A percentile compares a stretch with the other conserved stretches of the same genome.
phyloP scores from a whole-genome alignment of 2,113 vertebrate species.

The Motacilla alba region DNA sequence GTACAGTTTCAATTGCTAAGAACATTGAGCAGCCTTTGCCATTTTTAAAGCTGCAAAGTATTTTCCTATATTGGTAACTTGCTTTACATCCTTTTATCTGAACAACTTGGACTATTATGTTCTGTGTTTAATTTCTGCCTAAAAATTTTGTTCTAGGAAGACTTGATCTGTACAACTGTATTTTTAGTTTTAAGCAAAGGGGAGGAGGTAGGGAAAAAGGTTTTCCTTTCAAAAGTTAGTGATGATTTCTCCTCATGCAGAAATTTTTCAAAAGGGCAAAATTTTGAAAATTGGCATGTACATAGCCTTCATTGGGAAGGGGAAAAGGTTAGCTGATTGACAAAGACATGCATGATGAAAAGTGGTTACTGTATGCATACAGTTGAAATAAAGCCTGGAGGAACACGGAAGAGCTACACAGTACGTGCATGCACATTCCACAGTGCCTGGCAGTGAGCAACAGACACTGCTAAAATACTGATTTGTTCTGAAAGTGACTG shows the following conservation, averaged over 20 bases:
- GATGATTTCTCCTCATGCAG: conserved; percentile 39
- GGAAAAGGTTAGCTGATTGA: conserved; percentile 33
- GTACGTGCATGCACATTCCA: conserved; percentile 11
- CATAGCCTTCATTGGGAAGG: neutral
- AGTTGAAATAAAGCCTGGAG: conserved; percentile 46
- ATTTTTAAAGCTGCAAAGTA: conserved; percentile 10
- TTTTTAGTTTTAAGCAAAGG: neutral
- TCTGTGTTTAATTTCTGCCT: neutral
- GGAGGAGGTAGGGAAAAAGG: neutral
- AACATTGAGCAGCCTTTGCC: conserved; percentile 8
- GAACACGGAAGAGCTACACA: conserved; percentile 25
- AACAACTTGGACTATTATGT: neutral
- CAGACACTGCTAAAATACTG: conserved; percentile 40
- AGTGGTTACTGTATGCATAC: conserved; percentile 40
- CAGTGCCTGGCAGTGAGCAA: conserved; percentile 9
- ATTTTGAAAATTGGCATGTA: neutral
- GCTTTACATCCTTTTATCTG: neutral
- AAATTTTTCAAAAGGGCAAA: neutral
- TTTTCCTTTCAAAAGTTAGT: conserved; percentile 24
- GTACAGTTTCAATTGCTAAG: conserved; percentile 12
- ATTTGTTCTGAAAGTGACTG: conserved; percentile 56
- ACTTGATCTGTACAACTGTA: neutral
- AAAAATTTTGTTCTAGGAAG: neutral
- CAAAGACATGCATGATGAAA: conserved; percentile 52
- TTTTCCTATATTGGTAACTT: neutral